Conservation (phyloP, 2,888 invertebrate genomes). For the Ophion ellenae region DNA sequence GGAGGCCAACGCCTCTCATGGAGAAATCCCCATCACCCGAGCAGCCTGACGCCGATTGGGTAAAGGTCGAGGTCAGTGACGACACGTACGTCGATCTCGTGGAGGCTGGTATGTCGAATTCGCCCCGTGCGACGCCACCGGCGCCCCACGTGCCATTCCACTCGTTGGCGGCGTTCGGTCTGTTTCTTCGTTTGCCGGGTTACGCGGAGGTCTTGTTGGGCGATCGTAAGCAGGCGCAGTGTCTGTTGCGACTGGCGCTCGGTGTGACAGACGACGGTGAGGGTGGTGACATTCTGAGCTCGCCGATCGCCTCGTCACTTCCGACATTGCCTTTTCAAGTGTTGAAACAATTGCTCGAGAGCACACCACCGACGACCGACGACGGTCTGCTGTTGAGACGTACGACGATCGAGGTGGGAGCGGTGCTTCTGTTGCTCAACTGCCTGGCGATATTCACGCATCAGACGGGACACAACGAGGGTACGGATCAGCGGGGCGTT, state of each 20-base stretch:
- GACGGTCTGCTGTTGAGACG: slow-evolving; percentile 91
- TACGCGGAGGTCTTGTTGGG: slow-evolving; percentile 95
- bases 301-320: slow-evolving; percentile 88
- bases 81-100: slow-evolving; percentile 88
- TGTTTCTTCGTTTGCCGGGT: slow-evolving; percentile 94
- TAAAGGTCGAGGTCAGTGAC: slow-evolving; percentile 86
- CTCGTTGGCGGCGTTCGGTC: slow-evolving; percentile 94
- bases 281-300: slow-evolving; percentile 91
- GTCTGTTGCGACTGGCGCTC: slow-evolving; percentile 92
- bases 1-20: slow-evolving; percentile 85
- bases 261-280: slow-evolving; percentile 97
- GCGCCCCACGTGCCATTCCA: slow-evolving; percentile 93
- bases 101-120: slow-evolving; percentile 84
- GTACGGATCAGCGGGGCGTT: slow-evolving; percentile 78
- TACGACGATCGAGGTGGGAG: slow-evolving; percentile 93
- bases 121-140: slow-evolving; percentile 84
- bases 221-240: slow-evolving; percentile 93
- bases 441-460: slow-evolving; percentile 96
- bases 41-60: slow-evolving; percentile 86
- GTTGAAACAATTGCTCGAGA: slow-evolving; percentile 90
- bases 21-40: slow-evolving; percentile 86
- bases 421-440: slow-evolving; percentile 92
- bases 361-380: slow-evolving; percentile 90
- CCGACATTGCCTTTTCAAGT: slow-evolving; percentile 93
- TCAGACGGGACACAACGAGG: slow-evolving; percentile 87